A percentile compares a stretch with the other conserved stretches of the same genome.
phyloP scores from a whole-genome alignment of 2,113 vertebrate genomes.

The Microtus montanus region DNA sequence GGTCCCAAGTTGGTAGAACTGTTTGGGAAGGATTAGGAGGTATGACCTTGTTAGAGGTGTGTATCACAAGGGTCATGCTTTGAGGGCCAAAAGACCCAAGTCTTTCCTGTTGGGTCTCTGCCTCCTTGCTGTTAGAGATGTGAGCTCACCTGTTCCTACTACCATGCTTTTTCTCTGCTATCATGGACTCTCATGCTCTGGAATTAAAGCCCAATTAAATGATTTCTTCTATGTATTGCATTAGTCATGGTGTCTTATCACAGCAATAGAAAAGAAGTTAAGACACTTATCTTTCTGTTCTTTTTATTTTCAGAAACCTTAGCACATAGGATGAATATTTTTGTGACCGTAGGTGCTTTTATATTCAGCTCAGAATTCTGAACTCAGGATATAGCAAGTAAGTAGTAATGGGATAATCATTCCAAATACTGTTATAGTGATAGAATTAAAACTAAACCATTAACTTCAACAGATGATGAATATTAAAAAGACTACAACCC shows the following conservation, averaged over 20 bases:
- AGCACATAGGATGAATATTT: conserved; percentile 61
- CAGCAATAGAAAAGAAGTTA: neutral
- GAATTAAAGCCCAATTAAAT: neutral
- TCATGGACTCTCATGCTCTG: neutral
- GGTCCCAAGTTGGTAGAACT: neutral
- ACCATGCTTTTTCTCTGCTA: neutral
- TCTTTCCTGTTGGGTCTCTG: neutral
- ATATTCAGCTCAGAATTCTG: conserved; percentile 65
- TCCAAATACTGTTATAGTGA: conserved; percentile 36
- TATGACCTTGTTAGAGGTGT: neutral
- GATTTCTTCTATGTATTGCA: neutral
- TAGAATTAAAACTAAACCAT: neutral
- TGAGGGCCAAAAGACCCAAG: neutral
- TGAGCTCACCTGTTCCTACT: neutral
- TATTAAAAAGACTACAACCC: neutral
- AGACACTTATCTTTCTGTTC: neutral
- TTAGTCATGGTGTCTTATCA: neutral
- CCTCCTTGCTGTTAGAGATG: neutral
- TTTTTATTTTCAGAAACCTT: conserved; percentile 63
- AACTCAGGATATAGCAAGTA: conserved; percentile 76
- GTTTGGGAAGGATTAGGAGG: neutral
- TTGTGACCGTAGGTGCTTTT: conserved; percentile 68
- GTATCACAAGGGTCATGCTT: neutral
- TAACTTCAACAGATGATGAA: conserved; percentile 29
- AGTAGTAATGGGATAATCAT: conserved; percentile 58